Evolutionary conservation across 2,797 vertebrate species (phyloP).

Genomic region (Arrhamphus sclerolepis): DNA sequence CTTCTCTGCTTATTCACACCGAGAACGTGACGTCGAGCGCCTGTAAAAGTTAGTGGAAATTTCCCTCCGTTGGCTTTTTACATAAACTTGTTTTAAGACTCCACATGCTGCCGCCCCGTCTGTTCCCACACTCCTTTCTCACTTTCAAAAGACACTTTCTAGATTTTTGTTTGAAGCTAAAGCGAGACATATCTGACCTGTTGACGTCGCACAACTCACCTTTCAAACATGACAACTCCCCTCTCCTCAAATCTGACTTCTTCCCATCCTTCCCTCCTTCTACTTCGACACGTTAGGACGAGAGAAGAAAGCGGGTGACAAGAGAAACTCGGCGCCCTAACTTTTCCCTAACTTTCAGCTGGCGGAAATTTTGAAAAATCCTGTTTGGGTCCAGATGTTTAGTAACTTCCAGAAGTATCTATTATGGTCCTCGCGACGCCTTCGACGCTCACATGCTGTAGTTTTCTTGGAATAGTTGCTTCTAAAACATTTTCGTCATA

Average conservation of each 20-base stretch:
- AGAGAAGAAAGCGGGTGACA: slow-evolving; percentile 24
- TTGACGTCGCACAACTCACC: slow-evolving; percentile 60
- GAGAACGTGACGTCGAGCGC: slow-evolving; percentile 71
- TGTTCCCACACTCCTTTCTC: slow-evolving; percentile 14
- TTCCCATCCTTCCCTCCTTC: slow-evolving; percentile 63
- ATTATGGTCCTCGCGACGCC: slow-evolving; percentile 16
- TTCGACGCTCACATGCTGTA: slow-evolving; percentile 49
- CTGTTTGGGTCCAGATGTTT: slow-evolving; percentile 16
- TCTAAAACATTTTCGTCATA: slow-evolving; percentile 87
- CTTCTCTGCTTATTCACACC: slow-evolving; percentile 45
- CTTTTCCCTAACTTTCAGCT: slow-evolving; percentile 13
- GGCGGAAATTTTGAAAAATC: not conserved
- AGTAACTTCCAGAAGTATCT: not conserved
- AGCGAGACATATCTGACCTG: not conserved
- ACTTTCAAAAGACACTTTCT: not conserved
- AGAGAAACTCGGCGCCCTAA: slow-evolving; percentile 10
- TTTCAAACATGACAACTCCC: slow-evolving; percentile 82
- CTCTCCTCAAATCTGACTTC: slow-evolving; percentile 56
- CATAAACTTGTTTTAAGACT: slow-evolving; percentile 31
- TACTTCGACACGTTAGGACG: slow-evolving; percentile 10
- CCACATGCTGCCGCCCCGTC: slow-evolving; percentile 24
- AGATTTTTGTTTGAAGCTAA: not conserved
- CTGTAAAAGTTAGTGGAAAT: slow-evolving; percentile 72
- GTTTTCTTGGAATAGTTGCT: slow-evolving; percentile 55
- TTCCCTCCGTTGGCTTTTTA: slow-evolving; percentile 48